Evolutionary conservation across 1,140 invertebrate genomes (phyloP), one percentile per base, ranked within the genome.

Genomic region (Galleria mellonella): DNA sequence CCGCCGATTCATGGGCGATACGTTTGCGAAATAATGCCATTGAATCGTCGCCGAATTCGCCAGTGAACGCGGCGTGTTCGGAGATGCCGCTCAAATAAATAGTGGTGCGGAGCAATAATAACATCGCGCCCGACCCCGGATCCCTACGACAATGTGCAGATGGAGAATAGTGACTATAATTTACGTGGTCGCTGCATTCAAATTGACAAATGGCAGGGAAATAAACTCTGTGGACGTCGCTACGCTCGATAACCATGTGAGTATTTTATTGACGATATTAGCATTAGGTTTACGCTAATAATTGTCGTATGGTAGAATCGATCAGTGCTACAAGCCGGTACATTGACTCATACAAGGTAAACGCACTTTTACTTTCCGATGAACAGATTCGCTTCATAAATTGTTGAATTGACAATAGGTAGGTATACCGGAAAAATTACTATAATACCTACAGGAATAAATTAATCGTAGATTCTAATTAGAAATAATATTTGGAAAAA

Each of bases 21-120:
- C 58, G 62, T 71, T 79, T 74, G 75, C 78, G 73, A 77, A 83
- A 81, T 76, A 76, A 83, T 81, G 75, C 67, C 67, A 75, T 72
- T 72, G 61, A 66, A 62, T 49, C 51, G 50, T 46, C 62, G 53
- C 57, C 64, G 55, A 78, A 72, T 67, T 68, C 50, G 64, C 55
- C 57, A 71, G 63, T 71, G 62, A 73, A 45, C 64, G 65, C 60
- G 69, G 48, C 47, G 64, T 31, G 50, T 38, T 57, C 58, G 59
- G 77, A 72, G 64, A 84, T 82, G 81, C 60, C 77, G 72, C 70
- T 59, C 62, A 67, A 79, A 74, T 83, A 79, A 77, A 73, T 66
- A 72, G 66, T 72, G 64, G 54, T 51, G 59, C 45, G 44, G 41
- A 51, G 45, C 45, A 55, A 60, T 48, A 23, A 61, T 47, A 63